phyloP scores from a whole-genome alignment of 1,140 invertebrate species.

The Cephus cinctus region DNA sequence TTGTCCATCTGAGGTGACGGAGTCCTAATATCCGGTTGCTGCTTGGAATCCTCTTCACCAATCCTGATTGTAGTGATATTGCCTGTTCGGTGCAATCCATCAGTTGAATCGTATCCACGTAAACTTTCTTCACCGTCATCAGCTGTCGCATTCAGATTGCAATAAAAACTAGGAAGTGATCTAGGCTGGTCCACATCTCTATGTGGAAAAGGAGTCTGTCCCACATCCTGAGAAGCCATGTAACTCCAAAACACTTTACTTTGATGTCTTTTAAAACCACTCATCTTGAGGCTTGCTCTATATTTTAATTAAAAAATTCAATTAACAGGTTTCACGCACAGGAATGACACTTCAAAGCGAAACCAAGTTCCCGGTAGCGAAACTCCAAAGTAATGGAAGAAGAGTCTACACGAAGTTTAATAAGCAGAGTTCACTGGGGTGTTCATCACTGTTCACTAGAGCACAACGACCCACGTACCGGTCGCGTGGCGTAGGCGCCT shows the following conservation, averaged over 20 bases:
- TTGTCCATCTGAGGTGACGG: not conserved
- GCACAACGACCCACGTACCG: conserved; percentile 33
- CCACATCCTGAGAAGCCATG: conserved; percentile 40
- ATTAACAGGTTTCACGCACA: no score
- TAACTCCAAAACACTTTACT: conserved; percentile 50
- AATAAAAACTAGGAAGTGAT: no score
- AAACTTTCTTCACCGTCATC: no score
- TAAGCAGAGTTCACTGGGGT: no score
- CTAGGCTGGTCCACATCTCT: no score
- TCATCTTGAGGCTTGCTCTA: conserved; percentile 31
- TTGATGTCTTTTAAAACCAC: conserved; percentile 43
- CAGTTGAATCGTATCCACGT: no score
- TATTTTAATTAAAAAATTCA: no score
- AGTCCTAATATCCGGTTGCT: not conserved
- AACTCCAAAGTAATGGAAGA: no score
- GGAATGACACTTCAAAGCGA: no score
- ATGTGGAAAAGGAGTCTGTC: conserved; percentile 10
- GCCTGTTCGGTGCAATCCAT: not conserved
- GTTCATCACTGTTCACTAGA: conserved; percentile 38
- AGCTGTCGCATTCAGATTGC: no score
- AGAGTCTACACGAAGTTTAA: no score
- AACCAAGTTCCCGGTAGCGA: no score
- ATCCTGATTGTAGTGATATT: not conserved
- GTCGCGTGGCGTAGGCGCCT: conserved; percentile 38
- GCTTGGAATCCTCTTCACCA: not conserved